phyloP scores from a whole-genome alignment of 2,113 vertebrate species.

The Cranoglanis bouderius region DNA sequence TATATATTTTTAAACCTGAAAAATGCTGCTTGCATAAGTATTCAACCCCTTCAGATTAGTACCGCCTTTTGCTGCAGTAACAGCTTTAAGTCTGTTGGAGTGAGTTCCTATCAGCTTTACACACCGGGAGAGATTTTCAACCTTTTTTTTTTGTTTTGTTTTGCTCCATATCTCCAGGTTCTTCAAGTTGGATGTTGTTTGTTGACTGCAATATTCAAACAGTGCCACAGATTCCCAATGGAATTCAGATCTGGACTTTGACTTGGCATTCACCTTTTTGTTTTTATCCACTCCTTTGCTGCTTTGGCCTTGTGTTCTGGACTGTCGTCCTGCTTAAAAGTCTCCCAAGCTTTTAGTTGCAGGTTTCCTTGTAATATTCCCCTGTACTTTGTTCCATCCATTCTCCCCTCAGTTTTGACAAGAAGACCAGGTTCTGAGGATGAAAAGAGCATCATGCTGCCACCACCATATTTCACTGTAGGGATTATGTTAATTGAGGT shows the following conservation, averaged over 20 bases:
- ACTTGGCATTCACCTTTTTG: neutral
- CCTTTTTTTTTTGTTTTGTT: too few relatives aligned
- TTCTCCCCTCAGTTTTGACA: neutral
- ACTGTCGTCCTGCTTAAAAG: neutral
- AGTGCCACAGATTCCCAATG: neutral
- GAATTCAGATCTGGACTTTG: neutral
- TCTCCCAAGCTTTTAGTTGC: neutral
- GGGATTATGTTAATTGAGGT: neutral
- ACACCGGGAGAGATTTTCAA: neutral
- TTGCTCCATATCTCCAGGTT: neutral
- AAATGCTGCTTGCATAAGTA: neutral
- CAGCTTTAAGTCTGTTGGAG: neutral
- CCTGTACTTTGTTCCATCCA: neutral
- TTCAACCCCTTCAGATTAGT: neutral
- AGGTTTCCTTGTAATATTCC: neutral
- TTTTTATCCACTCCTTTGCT: neutral
- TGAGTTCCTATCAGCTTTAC: neutral
- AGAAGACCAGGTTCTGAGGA: neutral
- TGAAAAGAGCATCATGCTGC: neutral
- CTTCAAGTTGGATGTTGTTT: neutral
- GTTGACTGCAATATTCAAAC: neutral
- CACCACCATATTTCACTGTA: neutral
- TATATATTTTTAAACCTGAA: too few relatives aligned
- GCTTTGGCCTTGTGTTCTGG: neutral
- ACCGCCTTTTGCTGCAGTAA: neutral